phyloP scores from a whole-genome alignment of 2,797 vertebrate species.

The Gallinago stenura region DNA sequence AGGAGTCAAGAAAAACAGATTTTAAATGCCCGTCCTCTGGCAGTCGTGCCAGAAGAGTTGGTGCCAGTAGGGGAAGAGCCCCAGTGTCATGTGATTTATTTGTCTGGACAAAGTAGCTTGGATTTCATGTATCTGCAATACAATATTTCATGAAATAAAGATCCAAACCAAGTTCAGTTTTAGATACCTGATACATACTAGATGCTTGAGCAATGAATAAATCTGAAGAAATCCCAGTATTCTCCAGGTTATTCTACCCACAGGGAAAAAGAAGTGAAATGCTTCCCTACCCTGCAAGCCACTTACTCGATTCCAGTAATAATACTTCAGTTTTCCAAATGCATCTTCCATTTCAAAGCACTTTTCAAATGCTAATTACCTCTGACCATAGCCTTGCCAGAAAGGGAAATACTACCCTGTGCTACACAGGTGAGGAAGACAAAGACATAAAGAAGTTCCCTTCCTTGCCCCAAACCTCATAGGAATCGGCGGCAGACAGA shows the following conservation, averaged over 20 bases:
- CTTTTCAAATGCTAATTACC: slow-evolving; percentile 55
- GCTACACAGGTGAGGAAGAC: slow-evolving; percentile 5
- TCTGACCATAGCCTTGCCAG: slow-evolving; percentile 1
- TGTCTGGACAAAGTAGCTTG: neutral
- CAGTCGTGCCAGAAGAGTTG: neutral
- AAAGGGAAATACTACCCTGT: slow-evolving; percentile 43
- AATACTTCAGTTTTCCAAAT: slow-evolving; percentile 38
- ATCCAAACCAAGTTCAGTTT: neutral
- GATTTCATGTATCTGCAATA: neutral
- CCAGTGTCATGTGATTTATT: slow-evolving; percentile 14
- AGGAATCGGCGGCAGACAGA: neutral
- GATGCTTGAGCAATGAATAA: slow-evolving; percentile 6
- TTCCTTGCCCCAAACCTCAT: neutral
- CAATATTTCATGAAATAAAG: slow-evolving; percentile 18
- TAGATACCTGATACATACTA: neutral
- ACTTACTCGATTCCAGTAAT: neutral
- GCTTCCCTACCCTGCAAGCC: neutral
- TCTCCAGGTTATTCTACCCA: neutral
- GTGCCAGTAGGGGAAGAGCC: neutral
- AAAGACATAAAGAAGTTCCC: neutral
- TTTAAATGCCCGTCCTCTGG: neutral
- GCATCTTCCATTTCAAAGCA: slow-evolving; percentile 59
- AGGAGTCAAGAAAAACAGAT: slow-evolving; percentile 36
- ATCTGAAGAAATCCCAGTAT: slow-evolving; percentile 15
- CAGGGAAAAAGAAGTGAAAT: neutral